Evolutionary conservation across 2,888 invertebrate genomes (phyloP).

Genomic region (Drosophila maculinotata): DNA sequence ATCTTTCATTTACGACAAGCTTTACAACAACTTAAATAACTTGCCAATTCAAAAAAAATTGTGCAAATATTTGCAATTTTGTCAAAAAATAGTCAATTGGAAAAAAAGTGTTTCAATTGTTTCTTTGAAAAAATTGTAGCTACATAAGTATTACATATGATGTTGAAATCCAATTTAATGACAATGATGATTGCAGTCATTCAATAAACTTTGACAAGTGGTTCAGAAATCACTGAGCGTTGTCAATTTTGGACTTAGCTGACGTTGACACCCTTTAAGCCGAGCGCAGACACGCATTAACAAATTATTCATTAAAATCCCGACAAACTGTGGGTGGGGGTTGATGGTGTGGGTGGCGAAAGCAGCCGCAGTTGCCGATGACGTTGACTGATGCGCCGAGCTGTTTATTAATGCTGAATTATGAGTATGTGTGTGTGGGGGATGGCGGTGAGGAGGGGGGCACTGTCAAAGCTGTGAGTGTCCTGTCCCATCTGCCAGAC

Average conservation of each 20-base stretch:
- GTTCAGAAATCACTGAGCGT: background rate
- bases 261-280: conserved; percentile 42
- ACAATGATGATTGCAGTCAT: conserved; percentile 9
- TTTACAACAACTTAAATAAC: conserved; percentile 1
- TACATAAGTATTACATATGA: background rate
- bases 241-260: conserved; percentile 25
- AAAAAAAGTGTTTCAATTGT: background rate
- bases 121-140: too few relatives aligned
- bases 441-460: too few relatives aligned
- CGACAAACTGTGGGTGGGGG: conserved; percentile 13
- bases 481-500: conserved; percentile 25
- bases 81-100: background rate
- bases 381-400: conserved; percentile 67
- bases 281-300: conserved; percentile 50
- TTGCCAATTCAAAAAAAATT: conserved; percentile 15
- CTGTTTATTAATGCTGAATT: conserved; percentile 59
- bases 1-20: conserved; percentile 6
- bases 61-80: conserved; percentile 7
- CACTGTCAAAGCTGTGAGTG: conserved; percentile 17
- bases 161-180: background rate
- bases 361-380: conserved; percentile 43
- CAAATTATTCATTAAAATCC: conserved; percentile 73
- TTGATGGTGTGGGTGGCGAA: background rate
- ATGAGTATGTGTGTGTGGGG: conserved; percentile 24
- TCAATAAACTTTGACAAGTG: conserved; percentile 1